These are phyloP conservation scores for Pandemis corylana DNA, from an alignment of 2,888 invertebrate genomes.

Conservation along the genomic window DNA sequence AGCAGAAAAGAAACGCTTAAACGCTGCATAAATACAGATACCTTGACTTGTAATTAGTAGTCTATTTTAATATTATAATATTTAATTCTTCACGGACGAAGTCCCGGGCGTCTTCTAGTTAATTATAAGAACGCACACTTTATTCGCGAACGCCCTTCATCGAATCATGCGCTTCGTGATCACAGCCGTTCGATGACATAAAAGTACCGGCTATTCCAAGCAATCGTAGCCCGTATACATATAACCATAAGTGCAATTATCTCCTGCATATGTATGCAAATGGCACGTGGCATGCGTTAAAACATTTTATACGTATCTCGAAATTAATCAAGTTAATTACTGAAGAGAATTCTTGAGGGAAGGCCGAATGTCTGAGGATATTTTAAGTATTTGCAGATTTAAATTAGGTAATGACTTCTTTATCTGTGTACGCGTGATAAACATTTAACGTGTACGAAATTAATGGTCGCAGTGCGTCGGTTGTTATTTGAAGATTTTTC, in stretches of 20 bases:
- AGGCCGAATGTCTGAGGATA: conserved; percentile 1
- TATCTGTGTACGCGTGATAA: neutral
- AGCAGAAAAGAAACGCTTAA: too few species aligned
- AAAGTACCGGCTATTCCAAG: conserved; percentile 62
- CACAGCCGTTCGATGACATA: conserved; percentile 65
- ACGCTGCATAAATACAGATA: too few species aligned
- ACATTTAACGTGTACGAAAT: conserved; percentile 1
- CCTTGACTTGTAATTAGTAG: too few species aligned
- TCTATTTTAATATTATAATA: too few species aligned
- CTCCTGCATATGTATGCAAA: conserved; percentile 57
- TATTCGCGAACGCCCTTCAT: conserved; percentile 37
- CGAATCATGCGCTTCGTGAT: conserved; percentile 51
- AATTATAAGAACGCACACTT: conserved; percentile 41
- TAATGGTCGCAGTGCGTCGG: neutral
- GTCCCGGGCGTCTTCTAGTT: too few species aligned
- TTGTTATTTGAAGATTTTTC: neutral
- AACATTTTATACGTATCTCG: conserved; percentile 48
- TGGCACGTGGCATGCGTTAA: conserved; percentile 59
- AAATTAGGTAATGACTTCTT: conserved; percentile 29
- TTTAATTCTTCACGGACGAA: too few species aligned
- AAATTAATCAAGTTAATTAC: conserved; percentile 52
- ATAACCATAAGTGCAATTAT: conserved; percentile 35
- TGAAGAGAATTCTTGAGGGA: conserved; percentile 44
- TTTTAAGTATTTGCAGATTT: conserved; percentile 40
- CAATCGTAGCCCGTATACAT: conserved; percentile 56